Conservation (phyloP, 2,113 vertebrate species). For the Chiloscyllium plagiosum region DNA sequence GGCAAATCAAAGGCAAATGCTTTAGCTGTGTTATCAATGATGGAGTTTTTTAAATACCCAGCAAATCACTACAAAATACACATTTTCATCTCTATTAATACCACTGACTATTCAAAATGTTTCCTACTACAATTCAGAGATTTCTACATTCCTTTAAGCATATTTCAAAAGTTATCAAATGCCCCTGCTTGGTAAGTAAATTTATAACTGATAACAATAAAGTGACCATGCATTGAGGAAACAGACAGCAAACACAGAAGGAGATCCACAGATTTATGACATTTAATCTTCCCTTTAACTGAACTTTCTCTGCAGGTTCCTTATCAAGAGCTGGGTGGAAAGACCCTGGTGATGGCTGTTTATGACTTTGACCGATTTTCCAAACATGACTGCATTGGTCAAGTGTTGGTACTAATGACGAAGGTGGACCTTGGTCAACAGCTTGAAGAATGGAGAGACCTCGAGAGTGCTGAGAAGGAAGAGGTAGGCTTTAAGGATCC, state of each 20-base stretch:
- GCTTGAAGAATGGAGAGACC: constrained; percentile 89
- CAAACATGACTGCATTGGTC: constrained; percentile 90
- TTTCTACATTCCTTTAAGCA: not conserved
- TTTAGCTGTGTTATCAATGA: not conserved
- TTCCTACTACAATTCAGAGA: not conserved
- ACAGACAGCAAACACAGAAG: not conserved
- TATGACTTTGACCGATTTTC: constrained; percentile 97
- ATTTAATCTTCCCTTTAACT: not conserved
- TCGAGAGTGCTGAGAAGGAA: constrained; percentile 91
- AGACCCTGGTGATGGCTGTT: constrained; percentile 91
- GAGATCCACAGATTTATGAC: not conserved
- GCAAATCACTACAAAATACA: not conserved
- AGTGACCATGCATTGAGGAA: not conserved
- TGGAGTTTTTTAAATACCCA: not conserved
- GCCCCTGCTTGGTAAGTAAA: not conserved
- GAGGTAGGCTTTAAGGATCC: constrained; percentile 62
- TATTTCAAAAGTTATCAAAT: not conserved
- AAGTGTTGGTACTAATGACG: constrained; percentile 92
- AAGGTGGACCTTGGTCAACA: constrained; percentile 90
- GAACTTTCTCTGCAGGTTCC: constrained; percentile 67
- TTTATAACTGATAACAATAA: not conserved
- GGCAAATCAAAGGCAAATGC: not conserved
- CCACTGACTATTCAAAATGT: not conserved
- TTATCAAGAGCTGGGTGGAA: constrained; percentile 91
- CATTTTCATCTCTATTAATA: not conserved